Evolutionary conservation across 1,140 invertebrate species (phyloP).

Genomic region (Aleiodes sp.): DNA sequence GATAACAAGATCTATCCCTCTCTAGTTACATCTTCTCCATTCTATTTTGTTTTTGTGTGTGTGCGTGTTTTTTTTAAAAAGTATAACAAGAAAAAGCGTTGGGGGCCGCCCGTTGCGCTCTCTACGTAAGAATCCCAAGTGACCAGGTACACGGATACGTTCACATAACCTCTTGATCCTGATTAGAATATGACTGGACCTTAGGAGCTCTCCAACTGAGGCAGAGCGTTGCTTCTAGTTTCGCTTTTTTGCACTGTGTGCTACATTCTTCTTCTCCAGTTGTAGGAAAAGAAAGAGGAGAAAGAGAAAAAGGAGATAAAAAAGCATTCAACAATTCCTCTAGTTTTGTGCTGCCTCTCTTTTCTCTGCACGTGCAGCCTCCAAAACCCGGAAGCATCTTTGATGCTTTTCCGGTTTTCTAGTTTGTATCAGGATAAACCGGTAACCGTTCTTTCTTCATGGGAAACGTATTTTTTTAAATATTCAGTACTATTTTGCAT

Average conservation of each 20-base stretch:
- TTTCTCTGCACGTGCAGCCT: slow-evolving; percentile 35
- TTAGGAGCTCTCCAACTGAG: slow-evolving; percentile 35
- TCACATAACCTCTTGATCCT: slow-evolving; percentile 66
- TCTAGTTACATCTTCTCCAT: slow-evolving; percentile 8
- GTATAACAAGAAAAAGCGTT: slow-evolving; percentile 21
- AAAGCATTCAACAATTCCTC: not conserved
- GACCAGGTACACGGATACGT: slow-evolving; percentile 51
- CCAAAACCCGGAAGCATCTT: slow-evolving; percentile 53
- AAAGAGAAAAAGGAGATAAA: no score
- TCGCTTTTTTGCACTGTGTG: slow-evolving; percentile 16
- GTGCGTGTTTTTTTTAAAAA: not conserved
- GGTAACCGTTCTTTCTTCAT: slow-evolving; percentile 54
- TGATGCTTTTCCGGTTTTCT: slow-evolving; percentile 37
- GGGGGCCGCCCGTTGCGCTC: slow-evolving; percentile 21
- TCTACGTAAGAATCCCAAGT: not conserved
- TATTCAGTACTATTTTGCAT: not conserved
- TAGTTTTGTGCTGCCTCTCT: slow-evolving; percentile 13
- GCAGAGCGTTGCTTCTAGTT: slow-evolving; percentile 29
- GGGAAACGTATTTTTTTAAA: slow-evolving; percentile 44
- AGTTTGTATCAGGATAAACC: slow-evolving; percentile 36
- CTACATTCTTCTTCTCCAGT: slow-evolving; percentile 8
- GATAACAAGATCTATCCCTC: slow-evolving; percentile 15
- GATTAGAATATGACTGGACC: slow-evolving; percentile 62
- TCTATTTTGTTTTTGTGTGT: no score
- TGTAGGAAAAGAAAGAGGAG: not conserved